A percentile compares a stretch with the other conserved stretches of the same genome.
Evolutionary conservation across 1,140 invertebrate species (phyloP).

Genomic region (Apis cerana): DNA sequence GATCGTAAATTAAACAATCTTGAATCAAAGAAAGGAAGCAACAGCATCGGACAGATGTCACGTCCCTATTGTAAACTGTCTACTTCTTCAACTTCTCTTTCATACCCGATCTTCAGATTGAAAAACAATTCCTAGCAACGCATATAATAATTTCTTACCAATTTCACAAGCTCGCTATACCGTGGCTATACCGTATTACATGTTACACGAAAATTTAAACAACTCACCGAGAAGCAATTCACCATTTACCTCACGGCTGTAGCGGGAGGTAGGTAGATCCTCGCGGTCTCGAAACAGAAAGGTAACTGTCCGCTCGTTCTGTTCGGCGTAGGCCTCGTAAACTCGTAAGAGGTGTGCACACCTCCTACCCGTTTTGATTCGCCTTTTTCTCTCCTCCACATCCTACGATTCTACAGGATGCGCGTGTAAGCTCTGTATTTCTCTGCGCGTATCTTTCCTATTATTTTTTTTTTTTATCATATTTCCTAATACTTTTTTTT

Average conservation of each 20-base stretch:
- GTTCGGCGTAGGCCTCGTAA: conserved; percentile 71
- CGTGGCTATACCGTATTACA: no score
- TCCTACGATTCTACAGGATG: conserved; percentile 19
- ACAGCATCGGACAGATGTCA: no score
- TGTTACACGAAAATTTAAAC: not conserved
- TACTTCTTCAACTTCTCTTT: no score
- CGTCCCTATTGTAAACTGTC: no score
- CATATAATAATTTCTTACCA: no score
- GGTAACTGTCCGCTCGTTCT: conserved; percentile 74
- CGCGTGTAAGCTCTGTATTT: not conserved
- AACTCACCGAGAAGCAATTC: conserved; percentile 51
- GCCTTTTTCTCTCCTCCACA: conserved; percentile 63
- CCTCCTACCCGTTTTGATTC: conserved; percentile 70
- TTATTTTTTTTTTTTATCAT: not conserved
- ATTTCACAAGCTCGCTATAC: no score
- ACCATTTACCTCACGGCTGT: conserved; percentile 26
- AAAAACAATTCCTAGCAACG: no score
- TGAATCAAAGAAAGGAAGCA: no score
- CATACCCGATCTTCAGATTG: no score
- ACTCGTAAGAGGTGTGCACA: conserved; percentile 68
- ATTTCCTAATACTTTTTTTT: no score
- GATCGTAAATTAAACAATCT: no score
- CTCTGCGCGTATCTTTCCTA: not conserved
- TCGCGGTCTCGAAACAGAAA: conserved; percentile 77
- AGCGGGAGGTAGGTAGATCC: conserved; percentile 66